These are phyloP conservation scores for Stegophylla sp. DNA, from an alignment of 2,888 invertebrate species.

Conservation along the genomic window DNA sequence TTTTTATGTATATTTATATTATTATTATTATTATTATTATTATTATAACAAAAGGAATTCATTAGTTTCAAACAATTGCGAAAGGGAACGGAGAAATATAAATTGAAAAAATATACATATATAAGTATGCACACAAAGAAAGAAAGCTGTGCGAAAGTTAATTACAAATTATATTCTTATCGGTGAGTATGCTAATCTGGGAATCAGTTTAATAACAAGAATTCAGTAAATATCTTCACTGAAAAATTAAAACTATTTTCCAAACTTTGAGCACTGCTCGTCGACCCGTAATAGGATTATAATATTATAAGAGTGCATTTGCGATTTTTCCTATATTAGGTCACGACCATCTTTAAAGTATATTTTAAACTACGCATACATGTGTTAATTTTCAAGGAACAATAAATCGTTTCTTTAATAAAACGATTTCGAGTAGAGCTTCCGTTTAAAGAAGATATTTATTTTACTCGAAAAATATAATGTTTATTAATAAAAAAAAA, in stretches of 20 bases:
- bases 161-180: constrained; percentile 42
- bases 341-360: no score
- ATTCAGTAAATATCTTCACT: background rate
- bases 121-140: background rate
- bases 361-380: no score
- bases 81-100: constrained; percentile 30
- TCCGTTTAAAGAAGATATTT: no score
- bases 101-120: constrained; percentile 30
- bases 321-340: background rate
- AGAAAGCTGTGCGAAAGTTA: constrained; percentile 28
- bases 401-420: no score
- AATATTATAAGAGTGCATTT: background rate
- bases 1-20: constrained; percentile 1
- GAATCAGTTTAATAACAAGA: constrained; percentile 22
- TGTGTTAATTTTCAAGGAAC: no score
- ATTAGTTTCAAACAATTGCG: constrained; percentile 41
- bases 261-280: background rate
- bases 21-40: constrained; percentile 2
- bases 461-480: no score
- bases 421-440: no score
- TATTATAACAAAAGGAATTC: constrained; percentile 34
- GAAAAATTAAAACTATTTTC: background rate
- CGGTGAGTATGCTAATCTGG: constrained; percentile 8
- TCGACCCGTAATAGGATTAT: background rate
- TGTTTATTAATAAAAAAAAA: no score